Base-by-base conservation (phyloP, 30 jellyfish, hydroid and myxozoan genomes). In the Rhopilema esculentum region DNA sequence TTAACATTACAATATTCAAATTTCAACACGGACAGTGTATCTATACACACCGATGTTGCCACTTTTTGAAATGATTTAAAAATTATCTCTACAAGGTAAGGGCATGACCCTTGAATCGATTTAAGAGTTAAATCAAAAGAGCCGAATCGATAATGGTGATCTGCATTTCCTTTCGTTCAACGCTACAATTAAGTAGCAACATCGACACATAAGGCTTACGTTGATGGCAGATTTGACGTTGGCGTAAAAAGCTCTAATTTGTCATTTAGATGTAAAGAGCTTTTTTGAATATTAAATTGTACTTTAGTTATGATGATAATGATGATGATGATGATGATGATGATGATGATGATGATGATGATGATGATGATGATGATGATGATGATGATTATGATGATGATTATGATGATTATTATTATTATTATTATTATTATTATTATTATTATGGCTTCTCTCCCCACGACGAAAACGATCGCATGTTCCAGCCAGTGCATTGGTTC, bases 301-400 rank as follows among this genome's bases (percentile, higher is more conserved):
- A 63, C 73, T 30, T 9, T 4, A 20, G 73, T 18, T 20, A 63
- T 20, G 20, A 18, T 30, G 21, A 9, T 63, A 19, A 51, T 51
- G 66, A 51, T 51, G 66, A 51, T 51, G 66, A 51, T 19, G 66
- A 51, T 51, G 66, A 51, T 19, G 66, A 51, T 51, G 66, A 51
- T 51, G 66, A 51, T 51, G 19, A 51, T 51, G 66, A 51, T 51
- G 66, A 51, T 51, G 66, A 51, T 19, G 66, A 51, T 51, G 66
- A 51, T 51, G 66, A 51, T 51, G 19, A 19, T 51, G 66, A 51
- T 51, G 66, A 51, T 19, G 66, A 51, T 51, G 66, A 51, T 51
- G 66, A 51, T 51, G 66, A 19, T 51, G 66, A 51, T 19, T 15
- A 51, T 51, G 19, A 51, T 51, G 66, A 19, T 51, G 66, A 51